A percentile compares a stretch with the other conserved stretches of the same genome.
Conservation (phyloP, 2,888 invertebrate species). For the Trichogramma evanescens region DNA sequence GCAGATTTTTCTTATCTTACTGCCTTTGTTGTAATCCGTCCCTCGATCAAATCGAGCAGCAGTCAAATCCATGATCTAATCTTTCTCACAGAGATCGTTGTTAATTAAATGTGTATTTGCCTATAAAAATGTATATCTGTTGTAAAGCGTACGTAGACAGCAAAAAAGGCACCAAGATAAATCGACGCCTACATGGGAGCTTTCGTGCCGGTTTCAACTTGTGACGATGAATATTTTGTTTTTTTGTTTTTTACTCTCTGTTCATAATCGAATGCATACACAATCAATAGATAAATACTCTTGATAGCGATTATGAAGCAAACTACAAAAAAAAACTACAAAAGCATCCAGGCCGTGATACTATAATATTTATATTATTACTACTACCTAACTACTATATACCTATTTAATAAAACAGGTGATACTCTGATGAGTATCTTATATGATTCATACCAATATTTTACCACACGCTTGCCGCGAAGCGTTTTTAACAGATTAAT, state of each 20-base stretch:
- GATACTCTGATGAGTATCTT: constrained; percentile 19
- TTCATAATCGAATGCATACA: constrained; percentile 17
- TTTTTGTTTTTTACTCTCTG: not conserved
- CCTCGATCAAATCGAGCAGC: no score
- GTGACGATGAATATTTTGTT: not conserved
- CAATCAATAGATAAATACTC: not conserved
- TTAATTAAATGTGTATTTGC: no score
- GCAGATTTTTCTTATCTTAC: no score
- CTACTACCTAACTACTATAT: constrained; percentile 17
- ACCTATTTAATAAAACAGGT: constrained; percentile 17
- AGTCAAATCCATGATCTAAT: no score
- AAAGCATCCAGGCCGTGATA: constrained; percentile 49
- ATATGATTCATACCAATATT: constrained; percentile 18
- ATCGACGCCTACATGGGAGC: no score
- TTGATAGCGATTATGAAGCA: constrained; percentile 29
- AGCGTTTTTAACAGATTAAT: not conserved
- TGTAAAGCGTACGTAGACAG: no score
- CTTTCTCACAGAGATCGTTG: no score
- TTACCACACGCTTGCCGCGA: constrained; percentile 8
- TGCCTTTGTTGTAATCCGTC: no score
- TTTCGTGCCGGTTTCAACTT: no score
- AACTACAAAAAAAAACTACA: constrained; percentile 43
- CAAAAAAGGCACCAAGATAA: no score
- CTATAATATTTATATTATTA: constrained; percentile 29
- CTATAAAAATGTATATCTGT: no score